Conservation (phyloP, 2,888 invertebrate genomes). For the Drosophila koepferae region DNA sequence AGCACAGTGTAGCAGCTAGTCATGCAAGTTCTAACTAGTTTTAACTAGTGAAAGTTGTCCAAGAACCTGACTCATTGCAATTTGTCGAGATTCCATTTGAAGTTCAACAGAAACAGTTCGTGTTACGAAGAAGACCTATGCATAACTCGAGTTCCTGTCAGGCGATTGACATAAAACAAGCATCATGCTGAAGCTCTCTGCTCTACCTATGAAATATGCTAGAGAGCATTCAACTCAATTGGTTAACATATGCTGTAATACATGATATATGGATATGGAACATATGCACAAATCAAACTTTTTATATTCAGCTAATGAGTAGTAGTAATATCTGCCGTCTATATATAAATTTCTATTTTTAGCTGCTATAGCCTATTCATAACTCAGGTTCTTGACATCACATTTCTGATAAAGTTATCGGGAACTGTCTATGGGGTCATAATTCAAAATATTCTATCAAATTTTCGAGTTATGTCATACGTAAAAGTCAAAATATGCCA, state of each 20-base stretch:
- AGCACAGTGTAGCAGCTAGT: neutral
- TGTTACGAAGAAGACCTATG: slow-evolving; percentile 7
- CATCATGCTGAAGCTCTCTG: neutral
- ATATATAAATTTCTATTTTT: neutral
- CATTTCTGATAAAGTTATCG: neutral
- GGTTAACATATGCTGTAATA: neutral
- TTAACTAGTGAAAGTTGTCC: slow-evolving; percentile 38
- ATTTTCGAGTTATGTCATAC: no score
- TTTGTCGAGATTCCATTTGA: neutral
- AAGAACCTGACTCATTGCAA: slow-evolving; percentile 8
- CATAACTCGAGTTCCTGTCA: slow-evolving; percentile 28
- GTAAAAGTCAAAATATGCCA: slow-evolving; percentile 12
- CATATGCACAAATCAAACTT: neutral
- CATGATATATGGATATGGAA: neutral
- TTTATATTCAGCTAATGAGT: no score
- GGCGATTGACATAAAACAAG: neutral
- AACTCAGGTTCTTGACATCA: slow-evolving; percentile 21
- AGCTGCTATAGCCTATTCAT: slow-evolving; percentile 7
- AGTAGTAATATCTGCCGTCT: neutral
- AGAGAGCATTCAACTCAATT: neutral
- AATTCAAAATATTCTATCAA: neutral
- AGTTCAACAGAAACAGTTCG: neutral
- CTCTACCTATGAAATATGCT: neutral
- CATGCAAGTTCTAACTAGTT: neutral
- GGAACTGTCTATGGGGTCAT: neutral